Evolutionary conservation across 2,888 invertebrate species (phyloP), one percentile per base, ranked within the genome.

Genomic region (Ennomos erosarius): DNA sequence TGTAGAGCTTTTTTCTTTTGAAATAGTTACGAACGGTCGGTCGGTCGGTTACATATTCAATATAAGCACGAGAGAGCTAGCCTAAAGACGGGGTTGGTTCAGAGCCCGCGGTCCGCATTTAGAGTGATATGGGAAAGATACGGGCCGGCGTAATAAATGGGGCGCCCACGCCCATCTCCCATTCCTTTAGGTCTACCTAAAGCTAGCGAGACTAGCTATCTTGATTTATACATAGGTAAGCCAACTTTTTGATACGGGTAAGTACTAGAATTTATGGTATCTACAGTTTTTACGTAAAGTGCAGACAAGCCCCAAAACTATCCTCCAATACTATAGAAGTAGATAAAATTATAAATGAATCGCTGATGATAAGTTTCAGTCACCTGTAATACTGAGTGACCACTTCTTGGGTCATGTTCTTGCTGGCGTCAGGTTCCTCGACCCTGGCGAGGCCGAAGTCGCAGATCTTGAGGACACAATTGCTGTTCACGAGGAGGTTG

Each of bases 381-480:
- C 52, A 92, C 93, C 93, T 95, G 93, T 99, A 99, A 93, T 99
- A 99, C 93, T 99, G 99, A 70, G 99, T 99, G 64, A 99, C 99
- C 65, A 99, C 99, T 92, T 99, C 99, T 90, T 99, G 99, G 37
- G 99, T 99, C 99, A 99, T 99, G 87, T 97, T 96, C 87, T 97
- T 97, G 78, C 95, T 95, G 78, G 96, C 95, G 84, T 98, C 98
- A 0, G 98, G 97, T 84, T 99, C 99, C 92, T 99, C 99, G 63
- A 99, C 98, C 70, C 99, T 94, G 40, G 99, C 99, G 86, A 99
- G 93, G 33, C 99, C 99, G 90, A 99, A 99, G 94, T 99, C 99
- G 94, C 99, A 99, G 92, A 99, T 99, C 96, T 99, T 99, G 74
- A 99, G 95, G 81, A 99, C 98, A 93, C 99, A 99, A 93, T 99